Base-by-base conservation (phyloP, 2,888 invertebrate species). In the Drosophila formosana region DNA sequence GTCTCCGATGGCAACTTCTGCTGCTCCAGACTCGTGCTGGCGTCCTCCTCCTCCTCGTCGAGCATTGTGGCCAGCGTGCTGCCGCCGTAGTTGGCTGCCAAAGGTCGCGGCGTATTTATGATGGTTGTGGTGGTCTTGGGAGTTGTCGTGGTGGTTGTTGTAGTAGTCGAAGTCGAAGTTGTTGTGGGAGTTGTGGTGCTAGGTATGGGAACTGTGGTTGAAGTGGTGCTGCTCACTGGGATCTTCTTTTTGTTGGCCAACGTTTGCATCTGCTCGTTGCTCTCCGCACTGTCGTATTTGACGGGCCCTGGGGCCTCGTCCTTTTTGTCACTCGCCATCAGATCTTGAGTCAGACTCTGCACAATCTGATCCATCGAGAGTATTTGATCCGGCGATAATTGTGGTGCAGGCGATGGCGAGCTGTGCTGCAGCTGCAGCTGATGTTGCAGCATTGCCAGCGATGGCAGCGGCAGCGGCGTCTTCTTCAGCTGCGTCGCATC, bases 331-430 rank as follows among this genome's bases (percentile, higher is more conserved):
- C 46, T 77, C 11, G 67, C 50, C 25, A 74, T 47, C 52, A 73
- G 56, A 52, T 84, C 87, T 41, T 90, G 85, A 3, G 91, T 90
- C 0, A 92, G 78, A 4, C 89, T 89, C 53, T 90, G 90, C 41
- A 92, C 82, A 28, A 92, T 91, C 80, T 92, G 91, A 72, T 92
- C 91, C 78, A 91, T 90, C 0, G 92, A 91, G 2, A 89, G 69
- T 56, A 91, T 87, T 5, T 85, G 74, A 61, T 90, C 91, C 3
- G 89, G 87, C 2, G 90, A 78, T 4, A 86, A 60, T 26, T 75
- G 72, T 26, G 79, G 71, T 25, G 72, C 66, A 0, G 78, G 60
- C n/a, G 78, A 66, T 1, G 80, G 64, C 8, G 72, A 66, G n/a
- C 69, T 55, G 0, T 58, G 71, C 6, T 77, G 83, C 58, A 78